These are phyloP conservation scores for Apamea sordens DNA, from an alignment of 2,888 invertebrate species.

Conservation along the genomic window DNA sequence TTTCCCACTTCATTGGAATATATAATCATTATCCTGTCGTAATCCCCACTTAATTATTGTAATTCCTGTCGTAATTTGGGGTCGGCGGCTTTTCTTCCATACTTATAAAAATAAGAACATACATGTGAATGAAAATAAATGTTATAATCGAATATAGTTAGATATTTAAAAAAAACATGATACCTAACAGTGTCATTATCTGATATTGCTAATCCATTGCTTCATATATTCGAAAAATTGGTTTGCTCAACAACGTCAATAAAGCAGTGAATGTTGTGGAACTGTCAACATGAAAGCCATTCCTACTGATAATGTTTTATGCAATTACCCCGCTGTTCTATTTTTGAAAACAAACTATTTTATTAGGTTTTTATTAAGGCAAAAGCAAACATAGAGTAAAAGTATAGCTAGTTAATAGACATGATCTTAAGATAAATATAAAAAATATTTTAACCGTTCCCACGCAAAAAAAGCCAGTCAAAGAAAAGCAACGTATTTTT, in stretches of 20 bases:
- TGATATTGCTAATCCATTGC: too few relatives aligned
- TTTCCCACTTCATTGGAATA: too few relatives aligned
- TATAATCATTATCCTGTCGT: too few relatives aligned
- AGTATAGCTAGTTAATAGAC: neutral
- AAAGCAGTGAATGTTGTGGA: too few relatives aligned
- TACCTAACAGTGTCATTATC: neutral
- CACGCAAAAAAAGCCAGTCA: neutral
- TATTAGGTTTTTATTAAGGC: neutral
- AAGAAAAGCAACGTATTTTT: slow-evolving; percentile 17
- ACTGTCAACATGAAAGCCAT: too few relatives aligned
- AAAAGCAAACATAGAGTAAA: neutral
- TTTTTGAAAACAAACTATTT: neutral
- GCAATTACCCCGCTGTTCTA: neutral
- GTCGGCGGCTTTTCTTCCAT: too few relatives aligned
- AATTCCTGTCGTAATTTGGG: too few relatives aligned
- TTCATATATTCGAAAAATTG: too few relatives aligned
- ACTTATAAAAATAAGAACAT: neutral
- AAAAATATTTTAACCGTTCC: neutral
- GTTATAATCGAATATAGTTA: neutral
- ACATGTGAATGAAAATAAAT: neutral
- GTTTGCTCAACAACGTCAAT: too few relatives aligned
- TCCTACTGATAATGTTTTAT: too few relatives aligned
- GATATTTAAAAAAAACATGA: neutral
- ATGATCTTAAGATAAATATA: neutral
- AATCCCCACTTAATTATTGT: too few relatives aligned